phyloP scores from a whole-genome alignment of 1,140 invertebrate genomes.

The Cyclina sinensis region DNA sequence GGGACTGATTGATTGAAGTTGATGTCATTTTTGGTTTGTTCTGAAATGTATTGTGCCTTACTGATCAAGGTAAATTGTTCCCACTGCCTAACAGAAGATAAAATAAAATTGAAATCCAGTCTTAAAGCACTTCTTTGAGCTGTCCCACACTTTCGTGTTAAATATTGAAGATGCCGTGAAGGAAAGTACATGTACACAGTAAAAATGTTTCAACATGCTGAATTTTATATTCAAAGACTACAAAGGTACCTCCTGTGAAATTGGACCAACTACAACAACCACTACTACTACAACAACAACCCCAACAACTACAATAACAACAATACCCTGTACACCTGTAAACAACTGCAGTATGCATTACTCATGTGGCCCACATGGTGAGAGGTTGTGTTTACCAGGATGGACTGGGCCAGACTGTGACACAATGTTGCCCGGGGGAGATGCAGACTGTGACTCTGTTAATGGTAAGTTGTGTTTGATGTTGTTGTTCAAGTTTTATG shows the following conservation, averaged over 20 bases:
- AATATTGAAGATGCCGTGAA: no score
- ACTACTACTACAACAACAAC: conserved; percentile 44
- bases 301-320: conserved; percentile 50
- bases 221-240: conserved; percentile 10
- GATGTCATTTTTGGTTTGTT: no score
- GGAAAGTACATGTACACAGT: no score
- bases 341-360: conserved; percentile 42
- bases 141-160: no score
- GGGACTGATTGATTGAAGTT: no score
- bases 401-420: conserved; percentile 54
- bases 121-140: no score
- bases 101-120: no score
- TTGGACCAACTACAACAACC: conserved; percentile 39
- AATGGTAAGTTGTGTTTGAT: conserved; percentile 17
- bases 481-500: no score
- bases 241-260: conserved; percentile 43
- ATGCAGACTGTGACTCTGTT: conserved; percentile 51
- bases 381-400: conserved; percentile 43
- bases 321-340: conserved; percentile 44
- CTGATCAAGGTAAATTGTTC: no score
- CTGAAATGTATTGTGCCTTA: no score
- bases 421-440: background rate
- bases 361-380: conserved; percentile 41
- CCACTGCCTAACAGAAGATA: no score
- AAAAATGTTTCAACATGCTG: no score